These are phyloP conservation scores for Eristalinus sepulchralis DNA, from an alignment of 2,888 invertebrate species.

Conservation along the genomic window DNA sequence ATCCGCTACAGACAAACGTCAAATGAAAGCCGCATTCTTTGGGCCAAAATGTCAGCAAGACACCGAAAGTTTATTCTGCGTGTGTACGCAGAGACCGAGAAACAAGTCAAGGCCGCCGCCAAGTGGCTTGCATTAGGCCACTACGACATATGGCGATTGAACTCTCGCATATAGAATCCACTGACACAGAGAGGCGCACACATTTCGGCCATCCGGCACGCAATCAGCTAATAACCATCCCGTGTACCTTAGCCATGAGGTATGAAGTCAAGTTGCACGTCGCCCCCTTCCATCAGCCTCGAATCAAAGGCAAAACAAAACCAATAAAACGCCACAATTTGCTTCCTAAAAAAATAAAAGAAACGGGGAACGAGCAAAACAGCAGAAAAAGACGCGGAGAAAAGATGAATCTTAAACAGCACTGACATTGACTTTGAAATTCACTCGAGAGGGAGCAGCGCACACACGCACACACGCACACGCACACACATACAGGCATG, in stretches of 20 bases:
- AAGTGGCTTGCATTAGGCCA: slow-evolving; percentile 17
- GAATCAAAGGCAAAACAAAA: slow-evolving; percentile 15
- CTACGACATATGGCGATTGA: neutral
- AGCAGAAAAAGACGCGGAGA: slow-evolving; percentile 15
- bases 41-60: neutral
- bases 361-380: slow-evolving; percentile 7
- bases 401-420: slow-evolving; percentile 49
- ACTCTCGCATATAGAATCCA: slow-evolving; percentile 19
- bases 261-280: neutral
- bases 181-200: neutral
- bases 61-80: slow-evolving; percentile 17
- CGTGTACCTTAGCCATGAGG: slow-evolving; percentile 21
- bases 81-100: slow-evolving; percentile 24
- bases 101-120: slow-evolving; percentile 51
- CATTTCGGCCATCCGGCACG: slow-evolving; percentile 8
- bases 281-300: neutral
- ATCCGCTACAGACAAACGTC: neutral
- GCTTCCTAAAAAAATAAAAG: slow-evolving; percentile 55
- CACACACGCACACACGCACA: neutral
- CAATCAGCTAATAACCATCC: slow-evolving; percentile 11
- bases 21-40: slow-evolving; percentile 7
- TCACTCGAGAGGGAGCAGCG: slow-evolving; percentile 55
- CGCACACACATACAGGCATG: too few species aligned
- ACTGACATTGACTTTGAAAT: slow-evolving; percentile 71
- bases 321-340: slow-evolving; percentile 11